These are phyloP conservation scores for Lucilia cuprina DNA, from an alignment of 1,140 invertebrate species.

Conservation along the genomic window DNA sequence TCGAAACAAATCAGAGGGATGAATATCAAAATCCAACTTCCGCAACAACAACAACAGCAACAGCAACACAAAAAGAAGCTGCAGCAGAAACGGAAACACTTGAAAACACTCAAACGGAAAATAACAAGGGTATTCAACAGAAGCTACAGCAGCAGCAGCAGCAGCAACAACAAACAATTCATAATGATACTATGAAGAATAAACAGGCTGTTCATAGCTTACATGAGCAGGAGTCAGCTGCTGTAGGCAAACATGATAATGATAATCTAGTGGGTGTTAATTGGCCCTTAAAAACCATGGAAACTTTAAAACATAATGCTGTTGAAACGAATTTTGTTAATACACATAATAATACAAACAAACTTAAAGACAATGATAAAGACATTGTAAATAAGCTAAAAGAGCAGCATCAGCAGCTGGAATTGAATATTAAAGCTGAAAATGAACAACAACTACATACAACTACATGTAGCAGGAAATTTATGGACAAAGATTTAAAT, in stretches of 20 bases:
- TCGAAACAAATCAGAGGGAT: conserved; percentile 27
- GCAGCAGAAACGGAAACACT: background rate
- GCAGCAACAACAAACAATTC: background rate
- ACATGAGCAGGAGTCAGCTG: background rate
- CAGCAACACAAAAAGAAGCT: background rate
- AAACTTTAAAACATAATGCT: background rate
- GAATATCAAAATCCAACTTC: conserved; percentile 22
- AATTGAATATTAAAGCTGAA: background rate
- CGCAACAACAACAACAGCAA: background rate
- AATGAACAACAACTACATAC: background rate
- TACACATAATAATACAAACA: background rate
- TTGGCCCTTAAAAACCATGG: background rate
- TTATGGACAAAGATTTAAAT: background rate
- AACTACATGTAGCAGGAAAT: background rate
- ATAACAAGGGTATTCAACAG: background rate
- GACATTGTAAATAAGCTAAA: background rate
- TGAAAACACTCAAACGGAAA: conserved; percentile 8
- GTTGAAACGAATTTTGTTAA: background rate
- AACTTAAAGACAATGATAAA: background rate
- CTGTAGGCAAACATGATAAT: background rate
- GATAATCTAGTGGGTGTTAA: background rate
- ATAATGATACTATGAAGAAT: background rate
- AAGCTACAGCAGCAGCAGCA: background rate
- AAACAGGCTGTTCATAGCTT: background rate
- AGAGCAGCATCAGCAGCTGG: background rate